Evolutionary conservation across 2,113 vertebrate species (phyloP).

Genomic region (Prolemur simus): DNA sequence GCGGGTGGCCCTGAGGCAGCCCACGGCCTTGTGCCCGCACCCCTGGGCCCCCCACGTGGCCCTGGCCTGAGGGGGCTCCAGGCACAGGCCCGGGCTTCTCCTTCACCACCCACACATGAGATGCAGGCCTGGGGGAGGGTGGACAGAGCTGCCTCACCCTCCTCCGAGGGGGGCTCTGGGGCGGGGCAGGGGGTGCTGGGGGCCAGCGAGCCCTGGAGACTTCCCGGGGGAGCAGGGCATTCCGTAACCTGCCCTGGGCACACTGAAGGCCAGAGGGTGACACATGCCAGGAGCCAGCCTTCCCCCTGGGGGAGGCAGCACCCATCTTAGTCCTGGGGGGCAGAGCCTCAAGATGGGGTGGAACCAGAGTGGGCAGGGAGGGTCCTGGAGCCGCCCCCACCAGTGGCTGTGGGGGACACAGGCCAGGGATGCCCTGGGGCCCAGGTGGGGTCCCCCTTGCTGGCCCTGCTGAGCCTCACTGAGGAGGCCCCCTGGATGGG

Average conservation of each 20-base stretch:
- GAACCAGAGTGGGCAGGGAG: not conserved
- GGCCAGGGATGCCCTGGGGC: not conserved
- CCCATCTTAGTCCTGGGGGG: not conserved
- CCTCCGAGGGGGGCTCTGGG: not conserved
- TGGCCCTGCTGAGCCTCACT: not conserved
- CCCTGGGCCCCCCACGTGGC: not conserved
- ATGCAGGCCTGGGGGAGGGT: not conserved
- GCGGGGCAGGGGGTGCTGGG: no score
- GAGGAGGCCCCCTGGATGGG: not conserved
- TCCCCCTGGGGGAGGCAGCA: not conserved
- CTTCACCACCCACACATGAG: no score
- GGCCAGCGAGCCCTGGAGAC: not conserved
- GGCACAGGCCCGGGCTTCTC: not conserved
- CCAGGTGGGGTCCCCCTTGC: not conserved
- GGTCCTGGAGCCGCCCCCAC: no score
- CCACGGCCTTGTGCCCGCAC: not conserved
- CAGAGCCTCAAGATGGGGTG: not conserved
- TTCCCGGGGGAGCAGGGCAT: no score
- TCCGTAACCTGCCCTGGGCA: not conserved
- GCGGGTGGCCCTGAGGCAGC: conserved; percentile 82
- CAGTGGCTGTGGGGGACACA: no score
- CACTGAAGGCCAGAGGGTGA: not conserved
- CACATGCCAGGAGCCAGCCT: no score
- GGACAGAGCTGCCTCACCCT: not conserved
- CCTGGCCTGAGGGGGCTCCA: not conserved